A percentile compares a stretch with the other conserved stretches of the same genome.
Conservation (phyloP, 2,113 vertebrate genomes). For the Chrysemys picta region DNA sequence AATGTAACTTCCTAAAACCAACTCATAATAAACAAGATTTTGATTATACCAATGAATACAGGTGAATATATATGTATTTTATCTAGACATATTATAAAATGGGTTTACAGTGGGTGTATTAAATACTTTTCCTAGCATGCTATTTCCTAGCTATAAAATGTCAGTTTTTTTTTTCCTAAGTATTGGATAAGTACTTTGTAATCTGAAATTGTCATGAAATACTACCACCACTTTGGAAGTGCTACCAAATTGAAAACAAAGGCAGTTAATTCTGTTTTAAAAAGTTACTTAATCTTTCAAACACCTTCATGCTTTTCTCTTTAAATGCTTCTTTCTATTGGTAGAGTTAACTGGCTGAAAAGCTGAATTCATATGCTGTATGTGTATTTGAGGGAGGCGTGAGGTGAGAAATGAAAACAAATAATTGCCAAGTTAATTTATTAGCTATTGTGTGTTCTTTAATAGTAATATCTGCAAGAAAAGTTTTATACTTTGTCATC, state of each 20-base stretch:
- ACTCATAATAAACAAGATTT: constrained; percentile 99
- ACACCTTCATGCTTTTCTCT: neutral
- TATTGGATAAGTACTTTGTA: neutral
- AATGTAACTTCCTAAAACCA: constrained; percentile 93
- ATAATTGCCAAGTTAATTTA: no score
- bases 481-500: neutral
- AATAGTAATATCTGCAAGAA: neutral
- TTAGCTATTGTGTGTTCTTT: neutral
- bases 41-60: constrained; percentile 94
- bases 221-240: neutral
- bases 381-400: neutral
- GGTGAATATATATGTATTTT: constrained; percentile 77
- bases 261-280: neutral
- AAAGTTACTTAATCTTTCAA: neutral
- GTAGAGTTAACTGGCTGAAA: neutral
- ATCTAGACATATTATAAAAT: neutral
- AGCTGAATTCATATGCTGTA: neutral
- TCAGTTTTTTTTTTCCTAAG: neutral
- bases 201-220: neutral
- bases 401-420: neutral
- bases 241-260: neutral
- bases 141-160: neutral
- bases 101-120: neutral
- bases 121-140: neutral
- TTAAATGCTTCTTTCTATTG: neutral